phyloP scores from a whole-genome alignment of 2,888 invertebrate species.

The Argynnis bischoffii region DNA sequence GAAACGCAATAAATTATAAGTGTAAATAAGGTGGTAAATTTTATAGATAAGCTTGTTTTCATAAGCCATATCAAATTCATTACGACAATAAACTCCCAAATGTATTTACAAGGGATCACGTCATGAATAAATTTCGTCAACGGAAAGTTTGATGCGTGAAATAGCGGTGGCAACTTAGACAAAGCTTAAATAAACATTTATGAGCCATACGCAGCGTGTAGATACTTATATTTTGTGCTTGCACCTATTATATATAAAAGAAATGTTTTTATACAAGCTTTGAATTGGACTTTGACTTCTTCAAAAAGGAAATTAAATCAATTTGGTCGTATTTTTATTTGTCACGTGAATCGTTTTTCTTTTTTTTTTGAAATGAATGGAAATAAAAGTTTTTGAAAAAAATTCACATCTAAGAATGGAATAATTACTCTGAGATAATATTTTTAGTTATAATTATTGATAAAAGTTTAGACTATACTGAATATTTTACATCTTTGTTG shows the following conservation, averaged over 20 bases:
- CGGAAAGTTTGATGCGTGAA: slow-evolving; percentile 78
- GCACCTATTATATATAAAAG: background rate
- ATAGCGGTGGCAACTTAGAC: slow-evolving; percentile 69
- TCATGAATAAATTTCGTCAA: slow-evolving; percentile 79
- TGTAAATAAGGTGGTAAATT: slow-evolving; percentile 32
- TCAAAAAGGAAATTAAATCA: too few species aligned
- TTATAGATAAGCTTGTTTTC: slow-evolving; percentile 64
- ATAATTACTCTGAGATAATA: too few species aligned
- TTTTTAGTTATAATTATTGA: too few species aligned
- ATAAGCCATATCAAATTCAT: slow-evolving; percentile 80
- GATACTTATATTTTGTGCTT: slow-evolving; percentile 13
- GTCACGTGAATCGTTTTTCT: too few species aligned
- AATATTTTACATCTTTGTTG: too few species aligned
- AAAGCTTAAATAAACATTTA: slow-evolving; percentile 53
- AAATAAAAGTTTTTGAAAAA: too few species aligned
- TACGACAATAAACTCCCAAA: slow-evolving; percentile 80
- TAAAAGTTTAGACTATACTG: too few species aligned
- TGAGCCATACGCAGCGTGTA: slow-evolving; percentile 27
- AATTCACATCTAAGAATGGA: too few species aligned
- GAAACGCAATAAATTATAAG: slow-evolving; percentile 21
- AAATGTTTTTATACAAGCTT: too few species aligned
- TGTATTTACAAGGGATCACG: slow-evolving; percentile 80
- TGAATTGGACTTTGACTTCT: too few species aligned
- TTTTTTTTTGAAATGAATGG: too few species aligned
- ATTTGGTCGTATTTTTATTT: too few species aligned